Evolutionary conservation across 2,888 invertebrate species (phyloP), one percentile per base, ranked within the genome.

Genomic region (Limenitis camilla): DNA sequence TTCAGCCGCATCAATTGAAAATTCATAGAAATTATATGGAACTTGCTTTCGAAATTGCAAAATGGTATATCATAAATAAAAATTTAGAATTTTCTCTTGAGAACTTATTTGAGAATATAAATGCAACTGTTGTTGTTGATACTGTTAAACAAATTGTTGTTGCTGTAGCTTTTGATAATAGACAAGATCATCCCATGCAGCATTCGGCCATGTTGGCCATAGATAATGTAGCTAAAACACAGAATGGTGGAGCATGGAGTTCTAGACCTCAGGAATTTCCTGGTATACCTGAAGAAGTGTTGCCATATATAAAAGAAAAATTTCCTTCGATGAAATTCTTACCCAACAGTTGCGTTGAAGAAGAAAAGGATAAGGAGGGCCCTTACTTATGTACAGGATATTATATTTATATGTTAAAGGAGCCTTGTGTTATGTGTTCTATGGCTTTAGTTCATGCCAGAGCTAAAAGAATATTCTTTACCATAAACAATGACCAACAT

Each of bases 361-460:
- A 55, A 2, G 62, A 60, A 43, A 59, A 61, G 8, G 63, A 63
- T 27, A 61, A 65, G 36, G 68, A 82, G 43, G 91, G 91, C 1
- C 92, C 94, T 0, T 96, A 96, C 74, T 80, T 96, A 43, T 96
- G 96, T 78, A 96, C 98, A 0, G 94, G 94, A 2, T 96, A 95
- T 76, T 93, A 95, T 81, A 80, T 95, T 2, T 98, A 96, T 71
- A 74, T 95, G 39, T 90, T 93, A 0, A 89, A 89, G 55, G 98
- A 99, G 74, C 98, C 98, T 0, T 99, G 99, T 79, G 73, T 95
- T 1, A 96, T 98, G 93, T 99, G 99, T 81, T 89, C 96, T 0
- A 99, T 99, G 98, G 98, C 94, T 0, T 82, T 99, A 49, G 89
- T 97, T 0, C 98, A 99, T 76, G 95, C 96, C n/a, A 88, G 98